Evolutionary conservation across 2,888 invertebrate species (phyloP).

Genomic region (Drosophila rellima): DNA sequence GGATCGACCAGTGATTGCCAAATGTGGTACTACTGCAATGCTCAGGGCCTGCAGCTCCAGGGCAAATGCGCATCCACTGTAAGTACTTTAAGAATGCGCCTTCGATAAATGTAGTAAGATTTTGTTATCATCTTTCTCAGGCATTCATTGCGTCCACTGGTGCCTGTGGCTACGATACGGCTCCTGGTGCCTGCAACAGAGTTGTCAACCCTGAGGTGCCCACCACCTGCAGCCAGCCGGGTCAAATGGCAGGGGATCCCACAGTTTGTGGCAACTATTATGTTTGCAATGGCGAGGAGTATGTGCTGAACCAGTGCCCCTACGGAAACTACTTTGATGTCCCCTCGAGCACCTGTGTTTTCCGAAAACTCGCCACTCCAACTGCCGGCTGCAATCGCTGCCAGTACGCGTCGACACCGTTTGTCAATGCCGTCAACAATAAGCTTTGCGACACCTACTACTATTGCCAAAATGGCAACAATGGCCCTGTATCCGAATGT

Average conservation of each 20-base stretch:
- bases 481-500: fast-evolving
- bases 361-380: slow-evolving; percentile 39
- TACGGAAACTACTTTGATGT: slow-evolving; percentile 39
- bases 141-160: slow-evolving; percentile 3
- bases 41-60: background rate
- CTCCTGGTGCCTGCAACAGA: slow-evolving; percentile 44
- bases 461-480: slow-evolving; percentile 41
- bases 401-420: slow-evolving; percentile 19
- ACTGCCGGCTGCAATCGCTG: slow-evolving; percentile 53
- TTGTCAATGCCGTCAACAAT: slow-evolving; percentile 48
- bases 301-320: slow-evolving; percentile 14
- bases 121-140: background rate
- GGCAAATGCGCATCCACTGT: background rate
- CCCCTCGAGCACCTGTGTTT: fast-evolving
- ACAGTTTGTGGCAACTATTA: slow-evolving; percentile 41
- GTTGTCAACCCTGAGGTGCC: slow-evolving; percentile 13
- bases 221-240: background rate
- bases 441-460: slow-evolving; percentile 41
- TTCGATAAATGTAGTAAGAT: background rate
- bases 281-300: slow-evolving; percentile 14
- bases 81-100: slow-evolving; percentile 10
- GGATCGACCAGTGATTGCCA: slow-evolving; percentile 23
- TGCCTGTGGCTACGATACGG: background rate
- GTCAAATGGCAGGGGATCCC: fast-evolving
- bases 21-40: slow-evolving; percentile 39